Percentiles rank a stretch among this genome's conserved stretches.
These are phyloP conservation scores for Sebastolobus altivelis DNA, from an alignment of 2,797 vertebrate species.

Conservation along the genomic window DNA sequence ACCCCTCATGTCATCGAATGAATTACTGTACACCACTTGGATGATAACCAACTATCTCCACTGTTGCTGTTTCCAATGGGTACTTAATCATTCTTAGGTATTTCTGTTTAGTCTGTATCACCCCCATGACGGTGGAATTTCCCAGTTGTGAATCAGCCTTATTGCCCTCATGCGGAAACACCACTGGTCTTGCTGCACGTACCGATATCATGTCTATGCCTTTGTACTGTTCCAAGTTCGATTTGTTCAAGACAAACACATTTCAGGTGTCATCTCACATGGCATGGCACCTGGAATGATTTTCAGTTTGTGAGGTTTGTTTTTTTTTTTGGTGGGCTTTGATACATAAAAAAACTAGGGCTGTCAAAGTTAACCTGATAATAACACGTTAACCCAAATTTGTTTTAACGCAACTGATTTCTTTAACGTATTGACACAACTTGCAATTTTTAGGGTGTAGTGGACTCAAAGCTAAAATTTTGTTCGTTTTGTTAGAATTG, in stretches of 20 bases:
- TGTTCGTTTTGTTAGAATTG: too few species aligned
- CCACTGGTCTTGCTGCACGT: not conserved
- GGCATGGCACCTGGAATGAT: not conserved
- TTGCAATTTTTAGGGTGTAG: too few species aligned
- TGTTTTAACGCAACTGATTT: too few species aligned
- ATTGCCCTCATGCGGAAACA: not conserved
- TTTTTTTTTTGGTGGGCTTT: not conserved
- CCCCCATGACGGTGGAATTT: slow-evolving; percentile 34
- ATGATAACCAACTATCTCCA: slow-evolving; percentile 13
- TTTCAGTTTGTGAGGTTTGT: not conserved
- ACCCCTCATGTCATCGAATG: not conserved
- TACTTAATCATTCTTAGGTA: not conserved
- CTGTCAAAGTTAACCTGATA: too few species aligned
- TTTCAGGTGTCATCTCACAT: not conserved
- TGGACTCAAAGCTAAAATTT: too few species aligned
- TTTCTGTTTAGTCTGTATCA: slow-evolving; percentile 38
- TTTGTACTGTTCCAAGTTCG: not conserved
- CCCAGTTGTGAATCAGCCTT: slow-evolving; percentile 45
- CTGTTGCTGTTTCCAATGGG: not conserved
- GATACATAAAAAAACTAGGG: too few species aligned
- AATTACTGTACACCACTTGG: slow-evolving; percentile 5
- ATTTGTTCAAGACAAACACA: not conserved
- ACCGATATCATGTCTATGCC: not conserved
- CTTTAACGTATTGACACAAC: too few species aligned
- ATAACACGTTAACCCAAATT: too few species aligned